Evolutionary conservation across 2,888 invertebrate species (phyloP), one percentile per base, ranked within the genome.

Genomic region (Latrodectus elegans): DNA sequence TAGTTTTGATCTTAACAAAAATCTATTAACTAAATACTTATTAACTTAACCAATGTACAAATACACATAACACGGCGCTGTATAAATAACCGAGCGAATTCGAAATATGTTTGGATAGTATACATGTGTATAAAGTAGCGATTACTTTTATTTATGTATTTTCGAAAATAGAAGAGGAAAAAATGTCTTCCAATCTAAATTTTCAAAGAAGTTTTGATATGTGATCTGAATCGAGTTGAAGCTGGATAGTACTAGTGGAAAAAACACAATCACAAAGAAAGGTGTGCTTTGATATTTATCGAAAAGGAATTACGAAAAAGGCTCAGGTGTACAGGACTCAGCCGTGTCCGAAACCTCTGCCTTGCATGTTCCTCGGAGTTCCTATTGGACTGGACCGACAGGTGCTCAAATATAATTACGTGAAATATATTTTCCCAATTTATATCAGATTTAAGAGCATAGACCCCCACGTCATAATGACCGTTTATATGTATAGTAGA

Each of bases 321-420:
- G 10, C 12, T 60, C 60, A 60, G n/a, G 12, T 12, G 14, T 15
- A n/a, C 12, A 60, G 60, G 11, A 11, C 60, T 15, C 72, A 68
- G 72, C 52, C 67, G 17, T 73, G 81, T 81, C 81, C 81, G 73
- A 81, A 53, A 49, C n/a, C 51, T 26, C 73, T 71, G n/a, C 79
- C 65, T 73, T 14, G 17, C 22, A n/a, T 65, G 53, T 49, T 64
- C 38, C 71, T 72, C 22, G 53, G 26, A 22, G 51, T 65, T 81
- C 67, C 6, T n/a, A 52, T 81, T 67, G 67, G 73, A 65, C 81
- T 52, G 60, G 68, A 49, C 17, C 51, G 53, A 71, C 86, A 86
- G 86, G 86, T 86, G 86, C 64, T 55, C 76, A 52, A 74, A 81
- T 80, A 80, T 86, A 80, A 86, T 86, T 86, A 86, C 80, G 65